These are phyloP conservation scores for Pseudomyrmex concolor DNA, from an alignment of 1,140 invertebrate genomes.

Conservation along the genomic window DNA sequence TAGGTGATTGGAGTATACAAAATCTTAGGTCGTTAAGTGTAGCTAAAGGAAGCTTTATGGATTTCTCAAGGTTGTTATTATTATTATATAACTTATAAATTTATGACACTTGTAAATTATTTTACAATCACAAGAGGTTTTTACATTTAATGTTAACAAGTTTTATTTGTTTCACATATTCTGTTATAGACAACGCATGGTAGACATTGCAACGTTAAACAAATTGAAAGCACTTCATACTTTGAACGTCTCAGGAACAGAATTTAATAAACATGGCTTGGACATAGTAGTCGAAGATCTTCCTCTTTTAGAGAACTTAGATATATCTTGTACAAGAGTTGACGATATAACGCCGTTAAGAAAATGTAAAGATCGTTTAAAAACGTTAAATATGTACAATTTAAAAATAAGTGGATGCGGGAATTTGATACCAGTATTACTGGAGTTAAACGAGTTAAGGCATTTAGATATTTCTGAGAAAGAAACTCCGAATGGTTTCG, in stretches of 20 bases:
- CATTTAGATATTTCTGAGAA: constrained; percentile 89
- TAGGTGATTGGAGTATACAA: constrained; percentile 90
- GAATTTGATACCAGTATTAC: constrained; percentile 86
- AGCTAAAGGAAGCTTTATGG: constrained; percentile 88
- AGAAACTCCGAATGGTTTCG: constrained; percentile 84
- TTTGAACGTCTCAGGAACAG: constrained; percentile 90
- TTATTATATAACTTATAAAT: background rate
- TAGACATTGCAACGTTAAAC: constrained; percentile 83
- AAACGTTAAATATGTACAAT: constrained; percentile 89
- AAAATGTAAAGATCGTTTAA: constrained; percentile 87
- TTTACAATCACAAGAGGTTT: constrained; percentile 14
- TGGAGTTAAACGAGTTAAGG: constrained; percentile 87
- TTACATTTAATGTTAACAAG: background rate
- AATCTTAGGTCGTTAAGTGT: constrained; percentile 89
- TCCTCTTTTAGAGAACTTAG: constrained; percentile 88
- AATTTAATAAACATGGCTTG: constrained; percentile 89
- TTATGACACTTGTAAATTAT: constrained; percentile 25
- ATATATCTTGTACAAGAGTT: constrained; percentile 90
- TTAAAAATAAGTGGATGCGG: constrained; percentile 85
- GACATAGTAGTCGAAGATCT: constrained; percentile 90
- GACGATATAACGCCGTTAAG: constrained; percentile 88
- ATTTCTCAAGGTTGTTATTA: constrained; percentile 84
- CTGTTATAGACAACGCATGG: constrained; percentile 83
- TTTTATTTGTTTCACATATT: constrained; percentile 32
- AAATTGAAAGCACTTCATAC: constrained; percentile 87